Percentiles rank a stretch among this genome's conserved stretches.
phyloP scores from a whole-genome alignment of 2,797 vertebrate genomes.

The Cuculus canorus region DNA sequence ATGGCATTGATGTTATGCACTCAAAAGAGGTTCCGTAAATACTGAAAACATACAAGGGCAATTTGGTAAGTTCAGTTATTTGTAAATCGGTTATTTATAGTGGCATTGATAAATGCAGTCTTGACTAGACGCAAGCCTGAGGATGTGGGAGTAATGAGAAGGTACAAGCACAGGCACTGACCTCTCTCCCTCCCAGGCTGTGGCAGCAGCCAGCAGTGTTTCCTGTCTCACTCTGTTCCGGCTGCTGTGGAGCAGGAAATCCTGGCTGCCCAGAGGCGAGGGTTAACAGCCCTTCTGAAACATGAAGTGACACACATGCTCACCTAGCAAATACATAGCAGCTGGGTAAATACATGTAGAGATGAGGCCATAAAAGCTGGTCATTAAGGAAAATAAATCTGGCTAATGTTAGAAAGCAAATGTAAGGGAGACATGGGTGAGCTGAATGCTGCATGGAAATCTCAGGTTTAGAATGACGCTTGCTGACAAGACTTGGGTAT shows the following conservation, averaged over 20 bases:
- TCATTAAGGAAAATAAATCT: slow-evolving; percentile 70
- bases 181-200: slow-evolving; percentile 8
- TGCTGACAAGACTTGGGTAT: not conserved
- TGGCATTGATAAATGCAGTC: not conserved
- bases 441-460: not conserved
- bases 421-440: not conserved
- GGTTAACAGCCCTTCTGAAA: slow-evolving; percentile 71
- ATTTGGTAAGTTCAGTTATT: not conserved
- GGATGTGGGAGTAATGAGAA: slow-evolving; percentile 22
- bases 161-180: slow-evolving; percentile 37
- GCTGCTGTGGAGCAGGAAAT: slow-evolving; percentile 66
- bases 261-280: slow-evolving; percentile 59
- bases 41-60: not conserved
- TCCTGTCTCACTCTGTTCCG: slow-evolving; percentile 64
- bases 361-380: slow-evolving; percentile 59
- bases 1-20: not conserved
- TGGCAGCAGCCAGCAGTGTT: slow-evolving; percentile 56
- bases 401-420: slow-evolving; percentile 62
- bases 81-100: not conserved
- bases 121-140: not conserved
- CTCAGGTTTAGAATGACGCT: not conserved
- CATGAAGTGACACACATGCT: slow-evolving; percentile 60
- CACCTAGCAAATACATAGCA: slow-evolving; percentile 73
- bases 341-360: slow-evolving; percentile 76
- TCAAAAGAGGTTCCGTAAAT: not conserved